Conservation (phyloP, 2,888 invertebrate species). For the Dione juno region DNA sequence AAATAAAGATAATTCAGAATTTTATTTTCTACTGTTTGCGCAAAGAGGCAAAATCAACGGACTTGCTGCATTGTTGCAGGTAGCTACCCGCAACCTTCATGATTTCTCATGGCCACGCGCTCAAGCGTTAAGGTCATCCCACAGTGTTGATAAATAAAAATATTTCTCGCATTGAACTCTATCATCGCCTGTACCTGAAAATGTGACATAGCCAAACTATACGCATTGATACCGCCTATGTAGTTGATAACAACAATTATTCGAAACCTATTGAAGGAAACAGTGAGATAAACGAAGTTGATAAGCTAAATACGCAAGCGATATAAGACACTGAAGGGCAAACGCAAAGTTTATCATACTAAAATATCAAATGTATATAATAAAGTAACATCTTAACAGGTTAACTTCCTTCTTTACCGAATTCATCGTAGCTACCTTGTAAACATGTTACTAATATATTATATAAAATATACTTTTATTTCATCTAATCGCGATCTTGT, state of each 20-base stretch:
- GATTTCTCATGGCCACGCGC: slow-evolving; percentile 73
- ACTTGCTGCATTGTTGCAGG: slow-evolving; percentile 33
- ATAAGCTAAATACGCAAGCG: slow-evolving; percentile 47
- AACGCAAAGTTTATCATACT: slow-evolving; percentile 30
- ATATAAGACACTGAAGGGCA: slow-evolving; percentile 36
- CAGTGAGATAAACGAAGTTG: slow-evolving; percentile 52
- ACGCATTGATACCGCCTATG: slow-evolving; percentile 43
- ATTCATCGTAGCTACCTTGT: slow-evolving; percentile 33
- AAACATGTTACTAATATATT: slow-evolving; percentile 16
- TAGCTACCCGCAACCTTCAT: slow-evolving; percentile 71
- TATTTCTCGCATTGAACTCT: slow-evolving; percentile 57
- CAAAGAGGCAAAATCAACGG: neutral
- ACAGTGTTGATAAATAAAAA: slow-evolving; percentile 63
- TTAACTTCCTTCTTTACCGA: slow-evolving; percentile 36
- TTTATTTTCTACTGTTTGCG: neutral
- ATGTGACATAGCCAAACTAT: slow-evolving; percentile 2
- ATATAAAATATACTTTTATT: slow-evolving; percentile 9
- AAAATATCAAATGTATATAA: slow-evolving; percentile 13
- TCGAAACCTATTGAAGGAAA: slow-evolving; percentile 55
- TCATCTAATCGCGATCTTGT: neutral
- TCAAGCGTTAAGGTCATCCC: slow-evolving; percentile 74
- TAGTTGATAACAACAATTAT: slow-evolving; percentile 52
- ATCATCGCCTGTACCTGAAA: slow-evolving; percentile 23
- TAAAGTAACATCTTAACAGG: slow-evolving; percentile 22
- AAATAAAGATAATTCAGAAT: slow-evolving; percentile 29